Base-by-base conservation (phyloP, 2,113 vertebrate genomes). In the Notothenia rossii region DNA sequence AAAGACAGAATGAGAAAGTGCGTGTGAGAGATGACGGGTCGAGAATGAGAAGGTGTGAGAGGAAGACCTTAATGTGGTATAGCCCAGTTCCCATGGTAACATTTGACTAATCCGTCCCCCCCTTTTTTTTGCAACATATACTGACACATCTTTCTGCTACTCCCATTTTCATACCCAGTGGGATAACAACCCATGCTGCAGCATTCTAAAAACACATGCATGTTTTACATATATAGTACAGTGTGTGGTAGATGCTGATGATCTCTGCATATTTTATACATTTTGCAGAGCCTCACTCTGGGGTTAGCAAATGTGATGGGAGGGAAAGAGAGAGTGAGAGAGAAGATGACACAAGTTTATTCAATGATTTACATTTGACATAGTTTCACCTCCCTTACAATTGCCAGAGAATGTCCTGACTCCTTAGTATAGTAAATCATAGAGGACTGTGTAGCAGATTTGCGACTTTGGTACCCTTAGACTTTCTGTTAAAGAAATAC, bases 31-130 rank as follows among this genome's bases (percentile, higher is more conserved):
- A 69, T 20, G 56, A 75, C 62, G 72, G 59, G 33, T 45, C 2
- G 12, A 66, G 17, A 67, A 25, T 25, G 36, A 63, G 58, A 71
- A 64, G 75, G 73, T 77, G 70, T 55, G 72, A 70, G 72, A 79
- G 66, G 76, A 80, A 88, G 79, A 86, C 84, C 75, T 82, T 84
- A 54, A 70, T 81, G 73, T 84, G 89, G 94, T 90, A 91, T 92
- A 90, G 91, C 93, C 93, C 87, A 91, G 94, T 96, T 95, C 88
- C 94, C 91, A 94, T 95, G 91, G 95, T 85, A 94, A 95, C 93
- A 1, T 75, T 62, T 67, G 43, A 79, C 81, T 76, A 77, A 65
- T 83, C 10, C 4, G 46, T 22, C 7, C 18, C 13, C 63, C 55
- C 65, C 60, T 33, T 4, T 36, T 18, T 62, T n/a, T 36, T 11